Base-by-base conservation (phyloP, 2,797 vertebrate genomes). In the Buphagus erythrorhynchus region DNA sequence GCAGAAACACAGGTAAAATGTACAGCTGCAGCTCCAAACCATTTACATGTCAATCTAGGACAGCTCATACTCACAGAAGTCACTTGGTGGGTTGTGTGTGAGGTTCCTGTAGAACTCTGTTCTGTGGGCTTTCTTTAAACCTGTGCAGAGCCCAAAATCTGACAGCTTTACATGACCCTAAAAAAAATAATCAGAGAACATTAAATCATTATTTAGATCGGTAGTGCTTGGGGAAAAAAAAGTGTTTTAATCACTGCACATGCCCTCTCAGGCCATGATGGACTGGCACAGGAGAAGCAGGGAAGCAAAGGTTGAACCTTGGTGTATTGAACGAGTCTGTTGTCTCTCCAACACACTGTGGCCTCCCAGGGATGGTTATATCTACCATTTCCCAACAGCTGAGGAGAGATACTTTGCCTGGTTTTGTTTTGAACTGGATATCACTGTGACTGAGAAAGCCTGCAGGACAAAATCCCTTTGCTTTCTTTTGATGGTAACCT, bases 31-130 rank as follows among this genome's bases (percentile, higher is more conserved):
- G 66, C 65, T 69, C 51, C 59, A 20, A 88, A 17, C 28, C 28
- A 36, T 58, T 79, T 29, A 14, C 24, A 61, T 19, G 36, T 52
- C 90, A 55, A 94, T 62, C 11, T 29, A 54, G 68, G 58, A 67
- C 54, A 95, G 10, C 24, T 45, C 36, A 59, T 75, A 99, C 99
- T 99, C 96, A 99, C 99, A 99, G 98, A 99, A 99, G 96, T 99
- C 99, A 83, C 99, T 99, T 63, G 99, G 99, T 0, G 99, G 99
- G 96, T 99, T 99, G 94, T 99, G 99, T 1, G 99, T 99, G 75
- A 99, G 98, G 96, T 99, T 99, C 95, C 99, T 98, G 96, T 99
- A 99, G 96, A 99, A 99, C 89, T 99, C 99, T 2, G 99, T 99
- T 90, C 99, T 98, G 96, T 99, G 99, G 59, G 99, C 99, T 90